phyloP scores from a whole-genome alignment of 2,113 vertebrate species.

The Phodopus roborovskii region DNA sequence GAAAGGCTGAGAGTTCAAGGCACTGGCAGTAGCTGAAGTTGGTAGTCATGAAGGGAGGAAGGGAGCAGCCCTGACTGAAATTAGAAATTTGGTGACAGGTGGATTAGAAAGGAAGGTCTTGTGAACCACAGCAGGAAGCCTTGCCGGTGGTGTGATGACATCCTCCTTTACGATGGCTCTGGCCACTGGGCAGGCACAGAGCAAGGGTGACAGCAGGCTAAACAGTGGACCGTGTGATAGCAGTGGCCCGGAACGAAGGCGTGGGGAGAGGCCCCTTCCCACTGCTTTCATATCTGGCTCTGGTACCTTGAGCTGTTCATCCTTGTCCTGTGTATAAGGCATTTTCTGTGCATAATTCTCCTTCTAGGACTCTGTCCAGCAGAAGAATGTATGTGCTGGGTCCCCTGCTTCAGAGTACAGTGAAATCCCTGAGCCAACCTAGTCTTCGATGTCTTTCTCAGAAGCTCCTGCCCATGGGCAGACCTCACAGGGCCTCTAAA shows the following conservation, averaged over 20 bases:
- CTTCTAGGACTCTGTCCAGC: neutral
- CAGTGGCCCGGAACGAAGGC: neutral
- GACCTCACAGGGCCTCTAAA: neutral
- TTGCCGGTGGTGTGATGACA: neutral
- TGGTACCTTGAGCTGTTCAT: neutral
- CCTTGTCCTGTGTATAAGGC: neutral
- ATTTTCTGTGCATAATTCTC: no score
- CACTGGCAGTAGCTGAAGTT: neutral
- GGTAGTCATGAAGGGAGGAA: neutral
- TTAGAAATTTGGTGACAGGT: neutral
- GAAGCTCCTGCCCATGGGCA: neutral
- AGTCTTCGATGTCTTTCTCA: neutral
- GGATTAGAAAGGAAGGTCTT: no score
- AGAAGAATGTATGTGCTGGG: accelerated
- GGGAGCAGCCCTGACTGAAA: neutral
- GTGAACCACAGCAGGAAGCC: neutral
- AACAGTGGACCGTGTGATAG: neutral
- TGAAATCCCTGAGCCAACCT: neutral
- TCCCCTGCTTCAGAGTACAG: neutral
- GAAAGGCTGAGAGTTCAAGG: neutral
- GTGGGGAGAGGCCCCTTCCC: no score
- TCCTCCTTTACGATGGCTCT: neutral
- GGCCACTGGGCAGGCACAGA: neutral
- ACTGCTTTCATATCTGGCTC: neutral
- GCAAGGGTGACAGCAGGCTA: neutral